Percentiles rank a stretch among this genome's conserved stretches.
Conservation (phyloP, 2,888 invertebrate species). For the Ophion slaviceki region DNA sequence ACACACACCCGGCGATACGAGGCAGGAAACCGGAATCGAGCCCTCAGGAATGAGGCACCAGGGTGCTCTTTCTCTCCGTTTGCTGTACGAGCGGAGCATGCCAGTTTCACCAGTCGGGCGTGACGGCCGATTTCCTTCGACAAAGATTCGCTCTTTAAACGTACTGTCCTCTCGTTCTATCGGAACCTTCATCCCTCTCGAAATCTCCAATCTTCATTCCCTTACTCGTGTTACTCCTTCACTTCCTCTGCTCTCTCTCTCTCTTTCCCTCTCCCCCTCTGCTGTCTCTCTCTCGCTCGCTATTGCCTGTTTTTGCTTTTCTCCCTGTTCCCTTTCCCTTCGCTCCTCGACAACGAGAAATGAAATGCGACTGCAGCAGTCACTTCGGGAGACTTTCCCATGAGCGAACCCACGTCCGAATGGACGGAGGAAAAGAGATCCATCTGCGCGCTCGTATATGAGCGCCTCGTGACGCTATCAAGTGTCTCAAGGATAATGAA, state of each 20-base stretch:
- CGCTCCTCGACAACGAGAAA: conserved; percentile 46
- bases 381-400: conserved; percentile 6
- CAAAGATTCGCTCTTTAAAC: conserved; percentile 78
- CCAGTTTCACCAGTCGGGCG: conserved; percentile 73
- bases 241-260: background rate
- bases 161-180: conserved; percentile 67
- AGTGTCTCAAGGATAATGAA: background rate
- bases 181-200: conserved; percentile 38
- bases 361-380: conserved; percentile 25
- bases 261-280: background rate
- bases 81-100: conserved; percentile 64
- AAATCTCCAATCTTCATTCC: conserved; percentile 53
- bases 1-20: conserved; percentile 43
- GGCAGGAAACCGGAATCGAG: conserved; percentile 73
- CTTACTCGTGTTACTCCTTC: conserved; percentile 33
- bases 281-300: conserved; percentile 6
- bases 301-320: background rate
- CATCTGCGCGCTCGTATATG: background rate
- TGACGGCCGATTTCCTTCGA: conserved; percentile 80
- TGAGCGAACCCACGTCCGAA: conserved; percentile 6
- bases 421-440: background rate
- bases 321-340: background rate
- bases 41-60: conserved; percentile 67
- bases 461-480: background rate
- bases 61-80: conserved; percentile 20